Conservation (phyloP, 2,113 vertebrate genomes). For the Albula glossodonta region DNA sequence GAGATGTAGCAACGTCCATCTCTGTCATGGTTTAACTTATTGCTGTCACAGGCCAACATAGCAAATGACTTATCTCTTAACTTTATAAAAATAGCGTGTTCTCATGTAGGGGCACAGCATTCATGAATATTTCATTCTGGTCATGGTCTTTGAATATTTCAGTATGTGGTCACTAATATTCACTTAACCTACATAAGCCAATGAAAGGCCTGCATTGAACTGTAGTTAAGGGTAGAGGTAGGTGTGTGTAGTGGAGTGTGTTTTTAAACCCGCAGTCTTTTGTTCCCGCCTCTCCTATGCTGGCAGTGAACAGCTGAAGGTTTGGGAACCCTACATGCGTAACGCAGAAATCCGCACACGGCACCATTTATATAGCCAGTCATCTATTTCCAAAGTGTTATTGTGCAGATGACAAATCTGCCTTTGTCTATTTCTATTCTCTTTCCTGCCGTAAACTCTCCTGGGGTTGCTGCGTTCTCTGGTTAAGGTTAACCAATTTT, state of each 20-base stretch:
- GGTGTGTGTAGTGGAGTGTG: background rate
- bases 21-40: too few relatives aligned
- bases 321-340: background rate
- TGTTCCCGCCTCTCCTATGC: background rate
- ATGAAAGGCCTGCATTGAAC: background rate
- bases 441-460: conserved; percentile 17
- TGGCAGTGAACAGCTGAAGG: background rate
- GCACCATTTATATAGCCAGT: conserved; percentile 22
- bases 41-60: too few relatives aligned
- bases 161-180: background rate
- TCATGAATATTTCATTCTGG: background rate
- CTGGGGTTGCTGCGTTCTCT: conserved; percentile 23
- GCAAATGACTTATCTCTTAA: too few relatives aligned
- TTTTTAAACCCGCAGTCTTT: background rate
- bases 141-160: background rate
- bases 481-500: conserved; percentile 57
- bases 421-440: conserved; percentile 13
- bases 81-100: too few relatives aligned
- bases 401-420: conserved; percentile 33
- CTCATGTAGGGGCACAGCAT: background rate
- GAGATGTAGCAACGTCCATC: too few relatives aligned
- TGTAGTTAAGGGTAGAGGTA: background rate
- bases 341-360: background rate
- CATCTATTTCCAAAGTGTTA: conserved; percentile 43
- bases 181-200: background rate